Percentiles rank a stretch among this genome's conserved stretches.
phyloP scores from a whole-genome alignment of 1,140 invertebrate genomes.

The Cotesia vestalis region DNA sequence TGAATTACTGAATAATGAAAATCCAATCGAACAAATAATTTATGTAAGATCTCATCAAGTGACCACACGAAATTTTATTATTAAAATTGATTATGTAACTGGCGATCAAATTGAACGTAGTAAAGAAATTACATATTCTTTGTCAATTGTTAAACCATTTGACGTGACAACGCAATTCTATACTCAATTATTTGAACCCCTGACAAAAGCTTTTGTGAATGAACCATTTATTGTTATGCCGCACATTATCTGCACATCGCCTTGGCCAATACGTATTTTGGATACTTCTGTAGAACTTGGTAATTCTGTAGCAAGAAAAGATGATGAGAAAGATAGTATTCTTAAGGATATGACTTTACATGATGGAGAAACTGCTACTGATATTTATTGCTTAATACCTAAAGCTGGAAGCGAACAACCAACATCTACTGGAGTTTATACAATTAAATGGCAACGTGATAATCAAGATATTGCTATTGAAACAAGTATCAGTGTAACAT shows the following conservation, averaged over 20 bases:
- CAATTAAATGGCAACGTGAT: slow-evolving; percentile 78
- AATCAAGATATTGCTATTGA: slow-evolving; percentile 46
- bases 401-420: slow-evolving; percentile 66
- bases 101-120: slow-evolving; percentile 57
- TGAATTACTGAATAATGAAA: slow-evolving; percentile 53
- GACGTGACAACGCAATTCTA: slow-evolving; percentile 75
- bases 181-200: slow-evolving; percentile 71
- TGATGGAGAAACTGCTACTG: slow-evolving; percentile 66
- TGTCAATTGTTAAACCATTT: slow-evolving; percentile 76
- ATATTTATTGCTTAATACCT: slow-evolving; percentile 65
- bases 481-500: slow-evolving; percentile 66
- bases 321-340: slow-evolving; percentile 45
- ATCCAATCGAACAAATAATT: slow-evolving; percentile 55
- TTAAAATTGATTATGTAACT: slow-evolving; percentile 65
- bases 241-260: slow-evolving; percentile 73
- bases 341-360: slow-evolving; percentile 55
- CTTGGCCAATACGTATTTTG: slow-evolving; percentile 75
- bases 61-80: slow-evolving; percentile 66
- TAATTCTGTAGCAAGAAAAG: slow-evolving; percentile 54
- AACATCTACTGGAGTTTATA: slow-evolving; percentile 75
- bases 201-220: slow-evolving; percentile 73
- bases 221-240: slow-evolving; percentile 77
- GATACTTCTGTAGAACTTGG: slow-evolving; percentile 62
- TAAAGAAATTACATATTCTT: slow-evolving; percentile 71
- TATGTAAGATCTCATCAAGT: slow-evolving; percentile 72